Base-by-base conservation (phyloP, 2,888 invertebrate genomes). In the Agrilus biguttatus region DNA sequence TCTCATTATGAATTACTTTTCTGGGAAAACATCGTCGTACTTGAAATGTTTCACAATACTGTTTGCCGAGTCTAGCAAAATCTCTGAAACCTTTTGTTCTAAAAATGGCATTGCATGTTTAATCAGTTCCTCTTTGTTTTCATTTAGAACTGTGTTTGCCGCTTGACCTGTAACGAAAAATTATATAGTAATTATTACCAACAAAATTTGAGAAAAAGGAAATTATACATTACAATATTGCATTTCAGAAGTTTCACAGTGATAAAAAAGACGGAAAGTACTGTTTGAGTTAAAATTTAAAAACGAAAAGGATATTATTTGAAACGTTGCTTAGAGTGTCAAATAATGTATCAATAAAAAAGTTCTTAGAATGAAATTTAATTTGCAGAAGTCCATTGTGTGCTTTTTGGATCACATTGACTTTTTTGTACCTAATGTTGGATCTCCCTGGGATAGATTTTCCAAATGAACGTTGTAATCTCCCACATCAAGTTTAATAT, bases 371-470 rank as follows among this genome's bases (percentile, higher is more conserved):
- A 17, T 17, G 17, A 17, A 17, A 17, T 17, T 17, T 4, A 17
- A 17, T 17, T 17, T 4, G n/a, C n/a, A n/a, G n/a, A n/a, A 17
- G 17, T 17, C 4, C 2, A 17, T 17, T 17, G 17, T 17, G 4
- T 4, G 17, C 17, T 17, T 13, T 39, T 39, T 13, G 13, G 17
- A 32, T 14, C 8, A 8, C 3, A 23, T 5, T n/a, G n/a, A n/a
- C n/a, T n/a, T n/a, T n/a, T n/a, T n/a, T n/a, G n/a, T 61, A 71
- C 79, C 75, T 38, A 79, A 63, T 36, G 67, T 61, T 52, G 70
- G 70, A 53, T 79, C 76, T 7, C 75, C 76, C 14, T 72, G 71
- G 60, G 78, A 78, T 12, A 78, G 68, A 41, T 78, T 77, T 0
- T 75, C 72, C 1, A 80, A 62, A 34, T 61, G 55, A 33, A 79